Evolutionary conservation across 2,888 invertebrate genomes (phyloP).

Genomic region (Bombylius discolor): DNA sequence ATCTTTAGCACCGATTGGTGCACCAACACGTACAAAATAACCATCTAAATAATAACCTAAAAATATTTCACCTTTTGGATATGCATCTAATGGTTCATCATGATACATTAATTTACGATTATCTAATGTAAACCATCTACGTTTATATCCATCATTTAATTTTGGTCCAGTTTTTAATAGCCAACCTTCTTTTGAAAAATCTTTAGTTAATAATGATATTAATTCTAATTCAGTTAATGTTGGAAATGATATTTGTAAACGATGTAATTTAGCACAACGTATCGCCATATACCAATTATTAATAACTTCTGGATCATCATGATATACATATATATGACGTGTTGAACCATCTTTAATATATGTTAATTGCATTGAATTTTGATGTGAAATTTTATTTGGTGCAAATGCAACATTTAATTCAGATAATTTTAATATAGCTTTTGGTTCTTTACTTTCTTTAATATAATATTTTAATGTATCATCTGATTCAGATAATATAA

Average conservation of each 20-base stretch:
- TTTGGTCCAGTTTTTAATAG: slow-evolving; percentile 81
- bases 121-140: slow-evolving; percentile 80
- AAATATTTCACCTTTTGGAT: slow-evolving; percentile 84
- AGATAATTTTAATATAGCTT: slow-evolving; percentile 65
- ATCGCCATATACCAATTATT: slow-evolving; percentile 77
- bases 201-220: slow-evolving; percentile 57
- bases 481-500: slow-evolving; percentile 66
- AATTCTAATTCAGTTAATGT: slow-evolving; percentile 59
- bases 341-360: slow-evolving; percentile 77
- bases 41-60: slow-evolving; percentile 58
- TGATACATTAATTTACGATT: slow-evolving; percentile 88
- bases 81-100: slow-evolving; percentile 73
- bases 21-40: slow-evolving; percentile 57
- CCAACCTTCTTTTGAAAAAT: slow-evolving; percentile 78
- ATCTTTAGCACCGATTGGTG: slow-evolving; percentile 54
- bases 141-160: slow-evolving; percentile 65
- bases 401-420: slow-evolving; percentile 76
- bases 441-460: slow-evolving; percentile 64
- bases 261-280: slow-evolving; percentile 70
- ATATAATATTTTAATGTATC: slow-evolving; percentile 68
- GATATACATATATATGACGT: slow-evolving; percentile 75
- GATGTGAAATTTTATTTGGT: slow-evolving; percentile 64
- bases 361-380: slow-evolving; percentile 72
- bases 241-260: slow-evolving; percentile 73
- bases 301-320: slow-evolving; percentile 72